A percentile compares a stretch with the other conserved stretches of the same genome.
phyloP scores from a whole-genome alignment of 92 coral and sea anemone species.

The Plumapathes pennacea region DNA sequence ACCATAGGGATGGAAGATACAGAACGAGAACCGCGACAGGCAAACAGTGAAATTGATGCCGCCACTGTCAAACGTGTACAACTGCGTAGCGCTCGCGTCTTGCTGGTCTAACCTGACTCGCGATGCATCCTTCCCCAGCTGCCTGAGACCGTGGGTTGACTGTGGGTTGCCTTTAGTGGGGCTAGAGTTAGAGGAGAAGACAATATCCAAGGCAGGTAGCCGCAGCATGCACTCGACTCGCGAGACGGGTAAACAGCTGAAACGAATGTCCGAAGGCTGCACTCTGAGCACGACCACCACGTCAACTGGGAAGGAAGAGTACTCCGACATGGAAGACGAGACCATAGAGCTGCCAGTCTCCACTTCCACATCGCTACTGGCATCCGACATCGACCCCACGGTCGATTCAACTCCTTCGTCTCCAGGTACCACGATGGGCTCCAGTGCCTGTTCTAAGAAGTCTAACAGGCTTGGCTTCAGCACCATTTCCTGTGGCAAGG shows the following conservation, averaged over 20 bases:
- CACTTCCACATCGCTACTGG: slow-evolving; percentile 72
- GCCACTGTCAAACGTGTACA: slow-evolving; percentile 79
- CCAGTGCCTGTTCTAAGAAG: slow-evolving; percentile 87
- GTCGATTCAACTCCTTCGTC: slow-evolving; percentile 61
- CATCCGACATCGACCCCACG: slow-evolving; percentile 55
- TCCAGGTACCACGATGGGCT: slow-evolving; percentile 82
- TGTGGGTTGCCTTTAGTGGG: slow-evolving; percentile 66
- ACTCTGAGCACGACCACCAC: slow-evolving; percentile 92
- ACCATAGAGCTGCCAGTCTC: slow-evolving; percentile 84
- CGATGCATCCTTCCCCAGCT: slow-evolving; percentile 29
- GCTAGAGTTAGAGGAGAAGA: slow-evolving; percentile 94
- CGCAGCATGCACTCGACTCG: slow-evolving; percentile 98
- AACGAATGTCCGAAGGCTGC: slow-evolving; percentile 93
- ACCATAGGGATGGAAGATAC: slow-evolving; percentile 96
- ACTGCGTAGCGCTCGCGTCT: slow-evolving; percentile 29
- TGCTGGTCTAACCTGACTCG: slow-evolving; percentile 25
- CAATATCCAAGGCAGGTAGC: slow-evolving; percentile 89
- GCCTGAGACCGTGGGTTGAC: slow-evolving; percentile 28
- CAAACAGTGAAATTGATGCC: slow-evolving; percentile 97
- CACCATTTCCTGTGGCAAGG: slow-evolving; percentile 95
- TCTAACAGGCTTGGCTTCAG: slow-evolving; percentile 87
- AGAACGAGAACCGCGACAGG: slow-evolving; percentile 92
- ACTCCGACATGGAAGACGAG: slow-evolving; percentile 95
- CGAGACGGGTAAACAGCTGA: slow-evolving; percentile 92
- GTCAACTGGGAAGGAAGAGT: slow-evolving; percentile 93